Evolutionary conservation across 2,113 vertebrate genomes (phyloP).

Genomic region (Myxocyprinus asiaticus): DNA sequence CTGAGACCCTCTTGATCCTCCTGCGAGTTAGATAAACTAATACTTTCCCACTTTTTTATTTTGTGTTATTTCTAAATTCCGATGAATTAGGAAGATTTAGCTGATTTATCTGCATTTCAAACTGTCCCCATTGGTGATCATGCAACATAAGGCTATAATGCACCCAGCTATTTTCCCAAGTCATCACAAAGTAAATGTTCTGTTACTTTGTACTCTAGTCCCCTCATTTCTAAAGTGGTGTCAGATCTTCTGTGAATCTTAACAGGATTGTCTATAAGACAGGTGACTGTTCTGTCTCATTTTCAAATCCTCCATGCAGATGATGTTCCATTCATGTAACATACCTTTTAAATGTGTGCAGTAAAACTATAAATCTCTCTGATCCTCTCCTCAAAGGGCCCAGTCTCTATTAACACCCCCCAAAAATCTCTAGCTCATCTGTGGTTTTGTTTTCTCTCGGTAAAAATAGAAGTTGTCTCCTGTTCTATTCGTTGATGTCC

Average conservation of each 20-base stretch:
- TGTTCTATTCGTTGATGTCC: too few relatives aligned
- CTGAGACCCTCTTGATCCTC: slow-evolving; percentile 89
- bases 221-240: slow-evolving; percentile 10
- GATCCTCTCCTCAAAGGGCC: slow-evolving; percentile 29
- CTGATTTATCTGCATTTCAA: slow-evolving; percentile 28
- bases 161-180: too few relatives aligned
- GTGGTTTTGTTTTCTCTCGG: background rate
- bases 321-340: slow-evolving; percentile 42
- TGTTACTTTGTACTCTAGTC: slow-evolving; percentile 36
- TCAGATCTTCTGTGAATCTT: slow-evolving; percentile 24
- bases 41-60: too few relatives aligned
- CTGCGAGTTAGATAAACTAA: slow-evolving; percentile 62
- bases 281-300: slow-evolving; percentile 20
- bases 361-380: slow-evolving; percentile 31
- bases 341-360: background rate
- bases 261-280: slow-evolving; percentile 31
- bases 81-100: background rate
- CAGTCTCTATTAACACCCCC: slow-evolving; percentile 35
- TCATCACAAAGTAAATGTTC: slow-evolving; percentile 37
- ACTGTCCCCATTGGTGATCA: slow-evolving; percentile 3
- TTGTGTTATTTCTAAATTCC: background rate
- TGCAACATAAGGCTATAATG: too few relatives aligned
- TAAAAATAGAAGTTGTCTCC: background rate
- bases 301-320: slow-evolving; percentile 43
- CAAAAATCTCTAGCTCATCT: slow-evolving; percentile 7